phyloP scores from a whole-genome alignment of 2,113 vertebrate genomes.

The Procavia capensis region DNA sequence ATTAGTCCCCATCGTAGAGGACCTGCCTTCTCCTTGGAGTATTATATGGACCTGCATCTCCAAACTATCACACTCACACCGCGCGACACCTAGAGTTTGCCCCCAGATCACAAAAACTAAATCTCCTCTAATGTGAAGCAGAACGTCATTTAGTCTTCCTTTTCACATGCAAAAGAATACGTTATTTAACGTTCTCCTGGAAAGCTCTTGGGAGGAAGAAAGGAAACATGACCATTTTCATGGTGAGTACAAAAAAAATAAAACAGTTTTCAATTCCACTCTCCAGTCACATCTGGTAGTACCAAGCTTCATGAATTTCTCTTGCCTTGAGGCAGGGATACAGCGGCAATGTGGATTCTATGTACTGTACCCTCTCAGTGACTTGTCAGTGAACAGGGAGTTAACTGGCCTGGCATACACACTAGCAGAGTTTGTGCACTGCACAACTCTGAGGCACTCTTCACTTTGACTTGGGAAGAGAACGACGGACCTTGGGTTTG shows the following conservation, averaged over 20 bases:
- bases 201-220: not conserved
- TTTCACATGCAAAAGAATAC: not conserved
- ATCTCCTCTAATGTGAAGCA: not conserved
- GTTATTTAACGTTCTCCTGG: not conserved
- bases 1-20: not conserved
- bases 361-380: not conserved
- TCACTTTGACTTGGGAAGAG: accelerated
- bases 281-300: not conserved
- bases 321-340: not conserved
- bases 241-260: not conserved
- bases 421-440: not conserved
- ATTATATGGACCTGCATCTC: too few species aligned
- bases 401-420: too few species aligned
- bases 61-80: not conserved
- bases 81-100: too few species aligned
- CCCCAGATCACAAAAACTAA: too few species aligned
- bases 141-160: not conserved
- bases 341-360: not conserved
- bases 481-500: not conserved
- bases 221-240: not conserved
- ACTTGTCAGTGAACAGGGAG: not conserved
- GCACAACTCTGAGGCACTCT: not conserved
- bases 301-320: not conserved
- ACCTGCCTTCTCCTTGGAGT: too few species aligned
- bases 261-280: not conserved